Evolutionary conservation across 2,113 vertebrate species (phyloP).

Genomic region (Paedocypris sp.): DNA sequence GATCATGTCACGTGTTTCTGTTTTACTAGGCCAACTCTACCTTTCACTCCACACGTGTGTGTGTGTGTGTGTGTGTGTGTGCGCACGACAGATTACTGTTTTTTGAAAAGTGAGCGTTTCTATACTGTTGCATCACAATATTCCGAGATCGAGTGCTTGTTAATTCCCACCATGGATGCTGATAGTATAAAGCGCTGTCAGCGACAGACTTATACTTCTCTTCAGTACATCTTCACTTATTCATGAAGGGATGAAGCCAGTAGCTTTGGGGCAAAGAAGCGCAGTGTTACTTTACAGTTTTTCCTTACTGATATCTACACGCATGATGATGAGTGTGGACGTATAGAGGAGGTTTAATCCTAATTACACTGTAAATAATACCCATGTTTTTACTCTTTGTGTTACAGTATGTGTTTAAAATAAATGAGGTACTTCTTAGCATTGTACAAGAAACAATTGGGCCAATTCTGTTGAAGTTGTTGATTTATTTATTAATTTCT

Average conservation of each 20-base stretch:
- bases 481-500: background rate
- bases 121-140: background rate
- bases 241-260: too few relatives aligned
- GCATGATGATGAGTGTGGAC: too few relatives aligned
- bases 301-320: too few relatives aligned
- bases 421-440: too few relatives aligned
- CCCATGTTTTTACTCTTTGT: too few relatives aligned
- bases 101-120: slow-evolving; percentile 6
- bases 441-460: too few relatives aligned
- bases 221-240: too few relatives aligned
- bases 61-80: background rate
- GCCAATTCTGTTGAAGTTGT: background rate
- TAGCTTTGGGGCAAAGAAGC: background rate
- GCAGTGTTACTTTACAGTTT: too few relatives aligned
- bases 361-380: too few relatives aligned
- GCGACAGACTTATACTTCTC: background rate
- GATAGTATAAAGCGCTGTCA: background rate
- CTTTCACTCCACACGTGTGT: slow-evolving; percentile 3
- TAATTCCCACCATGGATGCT: background rate
- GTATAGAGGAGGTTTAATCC: too few relatives aligned
- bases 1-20: slow-evolving; percentile 51
- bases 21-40: slow-evolving; percentile 24
- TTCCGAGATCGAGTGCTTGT: background rate
- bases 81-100: background rate
- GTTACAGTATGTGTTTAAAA: too few relatives aligned